Evolutionary conservation across 2,113 vertebrate genomes (phyloP).

Genomic region (Grammomys dolichurus): DNA sequence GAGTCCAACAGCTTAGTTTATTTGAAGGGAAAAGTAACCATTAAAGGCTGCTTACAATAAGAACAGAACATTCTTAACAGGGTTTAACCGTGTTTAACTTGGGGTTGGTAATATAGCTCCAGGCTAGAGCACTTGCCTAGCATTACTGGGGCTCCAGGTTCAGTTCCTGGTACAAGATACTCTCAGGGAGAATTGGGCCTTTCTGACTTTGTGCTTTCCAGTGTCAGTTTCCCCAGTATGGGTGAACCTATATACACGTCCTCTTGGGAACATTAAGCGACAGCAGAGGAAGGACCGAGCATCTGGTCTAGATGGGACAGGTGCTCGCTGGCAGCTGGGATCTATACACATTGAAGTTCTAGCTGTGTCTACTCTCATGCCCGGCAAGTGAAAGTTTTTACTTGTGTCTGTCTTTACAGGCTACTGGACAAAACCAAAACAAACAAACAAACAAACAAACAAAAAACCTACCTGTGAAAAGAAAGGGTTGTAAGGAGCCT

Average conservation of each 20-base stretch:
- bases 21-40: background rate
- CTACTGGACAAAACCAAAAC: no score
- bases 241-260: no score
- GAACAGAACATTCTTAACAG: background rate
- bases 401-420: no score
- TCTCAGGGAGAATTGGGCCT: background rate
- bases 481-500: background rate
- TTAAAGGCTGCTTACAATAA: background rate
- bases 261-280: background rate
- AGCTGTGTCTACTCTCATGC: no score
- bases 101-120: background rate
- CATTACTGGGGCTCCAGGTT: no score
- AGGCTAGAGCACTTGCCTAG: background rate
- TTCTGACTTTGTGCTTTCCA: background rate
- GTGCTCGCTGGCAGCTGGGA: accelerated
- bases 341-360: accelerated
- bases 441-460: no score
- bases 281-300: background rate
- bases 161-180: background rate
- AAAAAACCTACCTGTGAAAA: background rate
- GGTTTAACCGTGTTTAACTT: background rate
- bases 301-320: background rate
- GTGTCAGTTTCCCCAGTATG: background rate
- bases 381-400: accelerated
- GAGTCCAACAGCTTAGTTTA: background rate